These are phyloP conservation scores for Emydura subglobosa DNA, from an alignment of 2,113 vertebrate species.

Conservation along the genomic window DNA sequence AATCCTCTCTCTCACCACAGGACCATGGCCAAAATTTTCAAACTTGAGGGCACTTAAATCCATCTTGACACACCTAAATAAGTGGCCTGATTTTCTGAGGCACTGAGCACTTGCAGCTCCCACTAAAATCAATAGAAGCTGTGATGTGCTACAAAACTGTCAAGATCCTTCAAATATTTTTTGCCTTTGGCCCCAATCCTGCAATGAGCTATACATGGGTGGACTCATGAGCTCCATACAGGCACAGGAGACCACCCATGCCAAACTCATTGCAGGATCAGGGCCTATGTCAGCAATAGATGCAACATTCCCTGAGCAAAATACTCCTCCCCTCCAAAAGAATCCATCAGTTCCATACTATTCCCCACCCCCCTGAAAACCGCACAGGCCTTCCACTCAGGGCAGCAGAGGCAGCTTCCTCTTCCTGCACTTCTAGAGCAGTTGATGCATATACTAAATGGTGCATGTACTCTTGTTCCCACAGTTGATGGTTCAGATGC, in stretches of 20 bases:
- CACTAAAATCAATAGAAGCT: background rate
- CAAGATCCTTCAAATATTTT: background rate
- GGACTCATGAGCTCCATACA: background rate
- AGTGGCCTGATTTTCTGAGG: background rate
- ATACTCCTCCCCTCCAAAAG: background rate
- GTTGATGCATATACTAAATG: background rate
- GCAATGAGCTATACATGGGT: background rate
- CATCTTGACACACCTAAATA: fast-evolving
- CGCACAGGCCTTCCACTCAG: background rate
- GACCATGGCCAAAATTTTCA: background rate
- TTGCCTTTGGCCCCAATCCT: background rate
- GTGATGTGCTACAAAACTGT: background rate
- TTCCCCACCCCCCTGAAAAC: background rate
- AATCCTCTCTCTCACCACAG: background rate
- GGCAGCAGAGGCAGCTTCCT: background rate
- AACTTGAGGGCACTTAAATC: background rate
- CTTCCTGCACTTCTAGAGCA: background rate
- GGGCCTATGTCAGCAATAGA: background rate
- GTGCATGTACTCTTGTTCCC: background rate
- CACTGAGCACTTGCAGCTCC: fast-evolving
- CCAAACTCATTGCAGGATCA: background rate
- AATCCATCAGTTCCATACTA: background rate
- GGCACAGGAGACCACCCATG: background rate
- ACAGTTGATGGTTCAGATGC: background rate
- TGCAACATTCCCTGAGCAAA: background rate